Evolutionary conservation across 2,797 vertebrate genomes (phyloP).

Genomic region (Petrocephalus sullivani): DNA sequence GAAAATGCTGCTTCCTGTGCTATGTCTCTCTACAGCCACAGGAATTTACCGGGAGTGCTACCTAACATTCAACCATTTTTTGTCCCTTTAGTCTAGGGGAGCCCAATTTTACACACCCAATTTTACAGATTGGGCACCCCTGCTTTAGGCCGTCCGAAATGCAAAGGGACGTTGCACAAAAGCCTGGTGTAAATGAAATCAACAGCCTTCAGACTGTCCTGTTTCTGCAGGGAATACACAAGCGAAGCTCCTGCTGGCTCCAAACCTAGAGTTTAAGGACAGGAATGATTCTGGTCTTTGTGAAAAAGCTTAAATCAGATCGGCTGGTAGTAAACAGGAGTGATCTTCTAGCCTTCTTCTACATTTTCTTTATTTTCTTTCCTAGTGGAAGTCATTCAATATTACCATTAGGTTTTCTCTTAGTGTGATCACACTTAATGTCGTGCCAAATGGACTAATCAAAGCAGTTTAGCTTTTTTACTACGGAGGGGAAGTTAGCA

Average conservation of each 20-base stretch:
- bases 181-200: not conserved
- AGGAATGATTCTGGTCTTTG: constrained; percentile 6
- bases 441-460: constrained; percentile 61
- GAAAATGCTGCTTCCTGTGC: not conserved
- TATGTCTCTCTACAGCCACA: not conserved
- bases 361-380: constrained; percentile 33
- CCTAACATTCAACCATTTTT: not conserved
- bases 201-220: not conserved
- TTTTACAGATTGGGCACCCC: too few species aligned
- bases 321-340: constrained; percentile 59
- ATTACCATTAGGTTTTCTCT: constrained; percentile 53
- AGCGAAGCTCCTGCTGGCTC: not conserved
- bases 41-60: not conserved
- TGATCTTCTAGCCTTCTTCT: constrained; percentile 42
- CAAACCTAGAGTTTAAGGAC: not conserved
- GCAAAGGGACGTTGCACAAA: not conserved
- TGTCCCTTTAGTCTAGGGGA: not conserved
- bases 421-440: constrained; percentile 48
- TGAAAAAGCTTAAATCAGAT: constrained; percentile 46
- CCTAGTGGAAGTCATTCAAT: constrained; percentile 51
- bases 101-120: too few species aligned
- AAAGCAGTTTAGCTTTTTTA: constrained; percentile 55
- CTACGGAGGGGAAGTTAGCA: not conserved
- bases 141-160: not conserved
- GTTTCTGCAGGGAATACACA: not conserved